Conservation (phyloP, 2,888 invertebrate species). For the Dinocampus coccinellae region DNA sequence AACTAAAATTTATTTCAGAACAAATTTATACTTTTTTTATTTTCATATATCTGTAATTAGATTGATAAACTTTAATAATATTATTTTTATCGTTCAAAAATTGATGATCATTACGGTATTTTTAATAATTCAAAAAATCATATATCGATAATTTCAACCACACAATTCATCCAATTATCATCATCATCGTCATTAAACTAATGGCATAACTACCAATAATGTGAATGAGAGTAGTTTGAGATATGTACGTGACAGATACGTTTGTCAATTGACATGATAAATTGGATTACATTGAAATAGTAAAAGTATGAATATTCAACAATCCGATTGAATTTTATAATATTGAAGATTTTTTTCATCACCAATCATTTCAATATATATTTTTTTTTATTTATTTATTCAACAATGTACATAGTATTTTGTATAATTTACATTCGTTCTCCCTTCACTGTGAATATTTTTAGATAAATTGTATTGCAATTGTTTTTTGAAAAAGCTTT, state of each 20-base stretch:
- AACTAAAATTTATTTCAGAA: neutral
- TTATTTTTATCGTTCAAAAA: neutral
- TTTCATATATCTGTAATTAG: neutral
- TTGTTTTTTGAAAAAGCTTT: neutral
- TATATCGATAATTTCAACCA: slow-evolving; percentile 4
- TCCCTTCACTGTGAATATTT: neutral
- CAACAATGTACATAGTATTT: neutral
- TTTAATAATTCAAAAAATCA: neutral
- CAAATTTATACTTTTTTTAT: neutral
- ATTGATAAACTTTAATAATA: neutral
- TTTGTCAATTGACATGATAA: slow-evolving; percentile 42
- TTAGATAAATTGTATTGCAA: neutral
- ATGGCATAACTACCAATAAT: neutral
- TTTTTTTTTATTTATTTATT: neutral
- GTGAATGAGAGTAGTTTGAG: neutral
- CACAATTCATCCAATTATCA: slow-evolving; percentile 44
- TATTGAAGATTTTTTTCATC: neutral
- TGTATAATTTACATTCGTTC: neutral
- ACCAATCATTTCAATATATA: neutral
- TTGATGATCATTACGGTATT: neutral
- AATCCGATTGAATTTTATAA: neutral
- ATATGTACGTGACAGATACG: slow-evolving; percentile 32
- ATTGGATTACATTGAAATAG: slow-evolving; percentile 49
- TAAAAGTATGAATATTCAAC: slow-evolving; percentile 59
- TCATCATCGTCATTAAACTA: slow-evolving; percentile 37